Evolutionary conservation across 2,797 vertebrate species (phyloP), one percentile per base, ranked within the genome.

Genomic region (Cryptoprocta ferox): DNA sequence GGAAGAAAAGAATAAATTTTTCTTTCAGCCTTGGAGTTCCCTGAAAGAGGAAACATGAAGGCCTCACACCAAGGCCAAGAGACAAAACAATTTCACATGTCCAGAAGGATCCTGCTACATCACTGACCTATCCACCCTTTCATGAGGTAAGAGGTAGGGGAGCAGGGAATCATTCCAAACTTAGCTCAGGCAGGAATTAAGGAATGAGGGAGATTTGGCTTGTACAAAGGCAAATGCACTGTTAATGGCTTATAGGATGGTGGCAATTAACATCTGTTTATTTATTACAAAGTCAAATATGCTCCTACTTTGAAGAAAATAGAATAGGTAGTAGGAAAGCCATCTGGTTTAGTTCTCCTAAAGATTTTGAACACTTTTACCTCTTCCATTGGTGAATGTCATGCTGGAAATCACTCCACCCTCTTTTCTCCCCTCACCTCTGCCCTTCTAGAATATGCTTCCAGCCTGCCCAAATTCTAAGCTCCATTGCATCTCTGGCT

Each of bases 1-100:
- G 59, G 24, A 88, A 53, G 66, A 79, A 66, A 91, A 87, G 88
- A 96, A 78, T 75, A 92, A 83, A 85, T 95, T 87, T 88, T 81
- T 48, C 65, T 81, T 90, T 78, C 18, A 24, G 61, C 63, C 56
- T 76, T 19, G 1, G 61, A 48, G 28, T 71, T 83, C 5, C 37
- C 37, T 15, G 3, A 63, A 42, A 88, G 76, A 48, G 19, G 42
- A 70, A 76, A 18, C 86, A 93, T 4, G 59, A 78, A 37, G 35
- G 24, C 56, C 50, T 2, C 12, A 1, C 24, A 8, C 63, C 32
- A 78, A 82, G 80, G 35, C 18, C 32, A 5, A 9, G 16, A 68
- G 39, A 24, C 26, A 24, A 4, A 48, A 78, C 21, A 32, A 15
- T 26, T 50, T 61, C 28, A 16, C 0, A 0, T 0, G 42, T 37